Conservation (phyloP, 2,113 vertebrate genomes). For the Bungarus multicinctus region DNA sequence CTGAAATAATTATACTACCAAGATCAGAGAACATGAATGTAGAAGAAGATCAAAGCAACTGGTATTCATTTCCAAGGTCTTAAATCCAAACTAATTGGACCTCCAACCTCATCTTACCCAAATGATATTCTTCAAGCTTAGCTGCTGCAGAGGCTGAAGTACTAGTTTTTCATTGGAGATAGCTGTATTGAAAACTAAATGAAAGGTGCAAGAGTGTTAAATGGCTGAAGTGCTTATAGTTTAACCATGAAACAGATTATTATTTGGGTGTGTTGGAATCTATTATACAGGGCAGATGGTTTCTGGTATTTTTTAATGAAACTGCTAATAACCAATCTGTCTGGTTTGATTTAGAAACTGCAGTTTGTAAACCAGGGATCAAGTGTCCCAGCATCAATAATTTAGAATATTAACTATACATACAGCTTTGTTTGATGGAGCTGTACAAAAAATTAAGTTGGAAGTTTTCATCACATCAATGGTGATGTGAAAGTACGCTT, state of each 20-base stretch:
- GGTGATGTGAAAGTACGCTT: conserved; percentile 49
- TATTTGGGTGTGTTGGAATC: conserved; percentile 39
- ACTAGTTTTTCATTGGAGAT: conserved; percentile 47
- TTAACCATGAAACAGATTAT: conserved; percentile 50
- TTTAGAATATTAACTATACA: conserved; percentile 48
- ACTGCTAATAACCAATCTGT: background rate
- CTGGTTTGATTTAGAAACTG: conserved; percentile 35
- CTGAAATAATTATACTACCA: conserved; percentile 44
- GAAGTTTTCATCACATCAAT: conserved; percentile 32
- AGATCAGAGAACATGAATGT: conserved; percentile 55
- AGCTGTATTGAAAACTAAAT: conserved; percentile 32
- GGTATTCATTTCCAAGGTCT: conserved; percentile 57
- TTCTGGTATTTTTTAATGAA: background rate
- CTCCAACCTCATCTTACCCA: conserved; percentile 62
- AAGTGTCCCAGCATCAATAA: conserved; percentile 38
- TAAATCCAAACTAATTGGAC: conserved; percentile 65
- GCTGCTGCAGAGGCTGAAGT: conserved; percentile 54
- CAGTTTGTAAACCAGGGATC: conserved; percentile 19
- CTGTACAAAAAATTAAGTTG: conserved; percentile 46
- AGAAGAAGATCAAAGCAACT: conserved; percentile 27
- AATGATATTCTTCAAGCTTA: conserved; percentile 61
- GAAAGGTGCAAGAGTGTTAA: conserved; percentile 32
- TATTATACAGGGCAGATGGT: background rate
- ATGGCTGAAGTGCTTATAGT: conserved; percentile 44
- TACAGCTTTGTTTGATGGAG: conserved; percentile 53